phyloP scores from a whole-genome alignment of 2,888 invertebrate genomes.

The Drosophila algonquin region DNA sequence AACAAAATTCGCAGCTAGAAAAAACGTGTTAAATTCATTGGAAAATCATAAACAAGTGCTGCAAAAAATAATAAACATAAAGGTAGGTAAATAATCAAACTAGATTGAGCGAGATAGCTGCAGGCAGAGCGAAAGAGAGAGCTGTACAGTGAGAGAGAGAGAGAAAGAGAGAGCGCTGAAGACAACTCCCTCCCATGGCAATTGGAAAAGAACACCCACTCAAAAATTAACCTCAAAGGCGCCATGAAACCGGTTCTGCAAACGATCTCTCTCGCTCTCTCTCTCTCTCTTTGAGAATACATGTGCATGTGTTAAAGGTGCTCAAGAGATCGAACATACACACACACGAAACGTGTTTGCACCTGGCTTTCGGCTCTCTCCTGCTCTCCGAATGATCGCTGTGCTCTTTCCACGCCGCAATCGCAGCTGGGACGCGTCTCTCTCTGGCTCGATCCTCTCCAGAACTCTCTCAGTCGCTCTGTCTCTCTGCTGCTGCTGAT shows the following conservation, averaged over 20 bases:
- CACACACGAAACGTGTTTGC: conserved; percentile 48
- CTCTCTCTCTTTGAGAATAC: background rate
- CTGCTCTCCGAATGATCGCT: conserved; percentile 27
- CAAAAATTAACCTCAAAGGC: conserved; percentile 69
- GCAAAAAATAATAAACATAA: conserved; percentile 42
- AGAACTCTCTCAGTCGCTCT: conserved; percentile 1
- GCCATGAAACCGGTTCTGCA: conserved; percentile 67
- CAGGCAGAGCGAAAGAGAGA: conserved; percentile 5
- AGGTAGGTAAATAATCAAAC: conserved; percentile 66
- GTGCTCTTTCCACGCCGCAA: background rate
- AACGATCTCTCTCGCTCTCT: conserved; percentile 38
- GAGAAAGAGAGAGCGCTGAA: conserved; percentile 9
- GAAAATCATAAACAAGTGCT: conserved; percentile 54
- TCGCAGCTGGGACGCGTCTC: conserved; percentile 11
- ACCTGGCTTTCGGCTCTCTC: conserved; percentile 28
- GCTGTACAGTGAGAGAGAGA: background rate
- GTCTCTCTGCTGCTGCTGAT: conserved; percentile 16
- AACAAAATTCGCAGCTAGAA: conserved; percentile 13
- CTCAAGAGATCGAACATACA: conserved; percentile 33
- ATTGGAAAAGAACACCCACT: conserved; percentile 71
- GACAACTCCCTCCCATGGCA: conserved; percentile 52
- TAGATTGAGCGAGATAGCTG: conserved; percentile 23
- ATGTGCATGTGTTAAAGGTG: conserved; percentile 17
- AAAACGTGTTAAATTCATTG: conserved; percentile 36
- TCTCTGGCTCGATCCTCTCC: conserved; percentile 13